Conservation (phyloP, 2,797 vertebrate genomes). For the Tapirus indicus region DNA sequence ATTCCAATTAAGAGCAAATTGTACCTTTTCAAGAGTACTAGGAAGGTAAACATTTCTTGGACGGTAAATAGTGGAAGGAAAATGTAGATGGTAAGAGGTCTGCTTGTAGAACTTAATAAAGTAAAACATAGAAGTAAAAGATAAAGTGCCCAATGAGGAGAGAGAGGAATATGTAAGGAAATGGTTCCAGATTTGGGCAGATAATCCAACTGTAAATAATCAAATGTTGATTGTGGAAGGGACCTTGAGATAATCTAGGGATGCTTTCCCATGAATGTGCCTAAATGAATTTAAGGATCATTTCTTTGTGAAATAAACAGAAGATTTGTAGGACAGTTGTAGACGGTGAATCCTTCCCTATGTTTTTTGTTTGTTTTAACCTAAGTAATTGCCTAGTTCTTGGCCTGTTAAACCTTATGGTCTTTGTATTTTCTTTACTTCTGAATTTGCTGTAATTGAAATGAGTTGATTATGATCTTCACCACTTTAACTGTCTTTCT, state of each 20-base stretch:
- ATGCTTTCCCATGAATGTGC: not conserved
- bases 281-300: not conserved
- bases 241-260: not conserved
- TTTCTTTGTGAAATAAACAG: constrained; percentile 22
- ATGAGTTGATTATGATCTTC: constrained; percentile 30
- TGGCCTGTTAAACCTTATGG: not conserved
- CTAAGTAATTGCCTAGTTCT: not conserved
- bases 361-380: constrained; percentile 30
- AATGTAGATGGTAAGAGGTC: not conserved
- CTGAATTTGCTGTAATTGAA: not conserved
- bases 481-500: constrained; percentile 6
- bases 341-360: not conserved
- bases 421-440: not conserved
- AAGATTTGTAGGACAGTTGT: not conserved
- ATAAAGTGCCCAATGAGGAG: not conserved
- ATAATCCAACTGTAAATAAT: not conserved
- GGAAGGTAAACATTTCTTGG: constrained; percentile 39
- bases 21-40: not conserved
- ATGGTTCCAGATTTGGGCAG: not conserved
- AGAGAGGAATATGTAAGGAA: not conserved
- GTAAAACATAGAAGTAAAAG: not conserved
- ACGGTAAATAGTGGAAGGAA: not conserved
- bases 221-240: not conserved
- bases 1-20: constrained; percentile 32
- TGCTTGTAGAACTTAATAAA: constrained; percentile 21